Evolutionary conservation across 2,888 invertebrate genomes (phyloP).

Genomic region (Pilophorus perplexus): DNA sequence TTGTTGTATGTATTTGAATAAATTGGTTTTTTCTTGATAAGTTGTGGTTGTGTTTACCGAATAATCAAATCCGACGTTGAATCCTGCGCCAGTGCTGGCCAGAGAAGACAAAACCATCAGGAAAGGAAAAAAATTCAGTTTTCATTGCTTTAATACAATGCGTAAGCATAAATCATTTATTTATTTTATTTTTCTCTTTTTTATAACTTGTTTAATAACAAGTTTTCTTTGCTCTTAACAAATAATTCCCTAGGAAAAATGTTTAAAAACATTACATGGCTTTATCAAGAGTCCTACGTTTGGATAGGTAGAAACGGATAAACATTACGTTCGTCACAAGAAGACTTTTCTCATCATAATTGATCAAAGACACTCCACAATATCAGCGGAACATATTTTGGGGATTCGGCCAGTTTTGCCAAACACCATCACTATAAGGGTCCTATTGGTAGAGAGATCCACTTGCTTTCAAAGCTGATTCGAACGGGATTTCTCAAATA

Average conservation of each 20-base stretch:
- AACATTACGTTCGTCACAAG: slow-evolving; percentile 26
- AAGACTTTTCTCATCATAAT: slow-evolving; percentile 18
- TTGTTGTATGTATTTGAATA: too few species aligned
- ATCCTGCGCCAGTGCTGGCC: too few species aligned
- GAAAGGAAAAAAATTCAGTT: too few species aligned
- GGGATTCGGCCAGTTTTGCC: too few species aligned
- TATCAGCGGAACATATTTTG: slow-evolving; percentile 4
- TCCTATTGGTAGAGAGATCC: too few species aligned
- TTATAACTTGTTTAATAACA: slow-evolving; percentile 33
- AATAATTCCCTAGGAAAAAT: slow-evolving; percentile 37
- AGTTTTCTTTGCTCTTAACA: slow-evolving; percentile 37
- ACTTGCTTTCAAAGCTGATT: too few species aligned
- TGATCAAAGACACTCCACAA: slow-evolving; percentile 14
- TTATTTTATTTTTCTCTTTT: slow-evolving; percentile 34
- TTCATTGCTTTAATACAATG: slow-evolving; percentile 35
- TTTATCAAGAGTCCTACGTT: slow-evolving; percentile 31
- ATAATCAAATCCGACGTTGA: too few species aligned
- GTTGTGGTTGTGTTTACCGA: too few species aligned
- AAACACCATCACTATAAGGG: too few species aligned
- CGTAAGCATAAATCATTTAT: slow-evolving; percentile 43
- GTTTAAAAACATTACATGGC: slow-evolving; percentile 37
- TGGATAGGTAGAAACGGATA: slow-evolving; percentile 32
- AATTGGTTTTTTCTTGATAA: too few species aligned
- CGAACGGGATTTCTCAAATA: too few species aligned
- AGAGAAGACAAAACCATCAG: too few species aligned